phyloP scores from a whole-genome alignment of 2,113 vertebrate genomes.

The Hippocampus zosterae region DNA sequence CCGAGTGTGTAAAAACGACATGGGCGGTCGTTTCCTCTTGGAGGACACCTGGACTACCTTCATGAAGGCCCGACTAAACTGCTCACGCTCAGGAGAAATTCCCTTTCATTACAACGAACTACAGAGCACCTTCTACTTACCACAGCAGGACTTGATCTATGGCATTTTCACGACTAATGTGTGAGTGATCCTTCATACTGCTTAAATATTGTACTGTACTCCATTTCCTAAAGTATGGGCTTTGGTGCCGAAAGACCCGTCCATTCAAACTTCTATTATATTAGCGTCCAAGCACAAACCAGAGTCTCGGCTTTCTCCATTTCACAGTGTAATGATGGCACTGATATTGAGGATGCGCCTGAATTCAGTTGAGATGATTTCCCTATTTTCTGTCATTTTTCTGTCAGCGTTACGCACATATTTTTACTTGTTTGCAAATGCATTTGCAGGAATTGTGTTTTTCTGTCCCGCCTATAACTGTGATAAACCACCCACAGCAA shows the following conservation, averaged over 20 bases:
- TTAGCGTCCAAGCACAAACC: no score
- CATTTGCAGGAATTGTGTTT: neutral
- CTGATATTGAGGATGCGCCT: neutral
- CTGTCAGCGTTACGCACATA: no score
- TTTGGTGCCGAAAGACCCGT: neutral
- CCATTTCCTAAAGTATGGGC: neutral
- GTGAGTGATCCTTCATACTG: slow-evolving; percentile 66
- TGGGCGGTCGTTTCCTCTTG: slow-evolving; percentile 89
- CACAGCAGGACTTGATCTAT: slow-evolving; percentile 88
- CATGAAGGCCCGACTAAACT: slow-evolving; percentile 95
- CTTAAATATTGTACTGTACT: neutral
- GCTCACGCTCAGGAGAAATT: slow-evolving; percentile 90
- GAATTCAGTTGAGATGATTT: no score
- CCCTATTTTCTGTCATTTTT: no score
- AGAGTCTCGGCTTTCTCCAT: neutral
- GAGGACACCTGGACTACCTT: slow-evolving; percentile 98
- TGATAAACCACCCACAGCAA: slow-evolving; percentile 71
- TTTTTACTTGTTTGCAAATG: neutral
- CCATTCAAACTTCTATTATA: neutral
- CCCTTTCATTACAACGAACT: slow-evolving; percentile 94
- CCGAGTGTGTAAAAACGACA: slow-evolving; percentile 91
- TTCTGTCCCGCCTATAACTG: neutral
- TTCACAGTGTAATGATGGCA: neutral
- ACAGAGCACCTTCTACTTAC: slow-evolving; percentile 89
- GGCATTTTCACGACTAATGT: slow-evolving; percentile 96